Evolutionary conservation across 2,113 vertebrate species (phyloP).

Genomic region (Barbus barbus): DNA sequence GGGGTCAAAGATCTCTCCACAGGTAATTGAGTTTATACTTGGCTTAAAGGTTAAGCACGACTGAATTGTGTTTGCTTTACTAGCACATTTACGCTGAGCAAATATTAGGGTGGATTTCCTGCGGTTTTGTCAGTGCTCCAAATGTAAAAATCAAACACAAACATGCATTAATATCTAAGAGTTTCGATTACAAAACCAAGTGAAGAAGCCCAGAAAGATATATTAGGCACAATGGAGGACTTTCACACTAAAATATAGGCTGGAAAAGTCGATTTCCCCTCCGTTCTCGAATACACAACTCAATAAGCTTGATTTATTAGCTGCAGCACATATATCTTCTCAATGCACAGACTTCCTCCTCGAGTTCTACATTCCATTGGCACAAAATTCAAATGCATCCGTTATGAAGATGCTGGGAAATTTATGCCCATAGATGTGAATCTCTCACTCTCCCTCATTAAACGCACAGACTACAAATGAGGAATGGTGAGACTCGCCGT

Average conservation of each 20-base stretch:
- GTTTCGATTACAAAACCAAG: background rate
- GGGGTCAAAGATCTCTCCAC: background rate
- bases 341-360: background rate
- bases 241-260: background rate
- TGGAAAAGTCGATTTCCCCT: background rate
- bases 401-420: background rate
- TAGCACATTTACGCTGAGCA: background rate
- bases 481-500: background rate
- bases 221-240: background rate
- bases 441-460: background rate
- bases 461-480: conserved; percentile 26
- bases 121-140: background rate
- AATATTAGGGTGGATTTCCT: conserved; percentile 5
- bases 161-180: background rate
- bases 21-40: background rate
- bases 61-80: background rate
- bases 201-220: background rate
- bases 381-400: background rate
- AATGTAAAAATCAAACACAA: background rate
- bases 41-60: background rate
- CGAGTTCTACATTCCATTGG: background rate
- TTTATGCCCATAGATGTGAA: conserved; percentile 2
- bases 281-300: background rate
- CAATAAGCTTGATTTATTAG: conserved; percentile 17
- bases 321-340: background rate